Conservation (phyloP, 2,888 invertebrate genomes). For the Anaspis maculata region DNA sequence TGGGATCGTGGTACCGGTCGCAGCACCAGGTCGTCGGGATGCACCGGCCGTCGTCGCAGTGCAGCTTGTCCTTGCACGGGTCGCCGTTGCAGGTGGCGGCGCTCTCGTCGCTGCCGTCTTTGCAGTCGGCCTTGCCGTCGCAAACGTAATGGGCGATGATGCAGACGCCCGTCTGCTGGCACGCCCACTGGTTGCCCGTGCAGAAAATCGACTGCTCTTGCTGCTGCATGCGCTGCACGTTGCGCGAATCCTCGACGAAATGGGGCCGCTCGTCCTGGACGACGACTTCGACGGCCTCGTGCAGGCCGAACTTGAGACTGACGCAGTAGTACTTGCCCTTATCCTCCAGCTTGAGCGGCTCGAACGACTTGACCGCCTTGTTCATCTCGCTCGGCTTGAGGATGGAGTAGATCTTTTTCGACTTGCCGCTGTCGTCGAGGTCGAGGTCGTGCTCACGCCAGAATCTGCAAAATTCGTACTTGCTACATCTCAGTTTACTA, state of each 20-base stretch:
- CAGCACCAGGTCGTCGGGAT: slow-evolving; percentile 48
- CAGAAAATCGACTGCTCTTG: slow-evolving; percentile 28
- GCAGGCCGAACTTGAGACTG: slow-evolving; percentile 33
- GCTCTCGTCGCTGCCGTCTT: slow-evolving; percentile 46
- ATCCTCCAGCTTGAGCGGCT: slow-evolving; percentile 30
- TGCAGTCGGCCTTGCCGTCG: slow-evolving; percentile 47
- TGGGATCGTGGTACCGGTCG: slow-evolving; percentile 40
- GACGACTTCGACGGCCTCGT: slow-evolving; percentile 29
- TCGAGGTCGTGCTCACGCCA: slow-evolving; percentile 11
- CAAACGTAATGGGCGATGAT: slow-evolving; percentile 46
- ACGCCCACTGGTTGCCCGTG: slow-evolving; percentile 36
- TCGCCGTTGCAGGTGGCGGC: slow-evolving; percentile 36
- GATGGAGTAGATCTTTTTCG: slow-evolving; percentile 10
- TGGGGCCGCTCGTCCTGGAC: slow-evolving; percentile 25
- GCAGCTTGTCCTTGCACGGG: slow-evolving; percentile 43
- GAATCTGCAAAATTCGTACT: slow-evolving; percentile 9
- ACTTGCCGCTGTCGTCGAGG: slow-evolving; percentile 2
- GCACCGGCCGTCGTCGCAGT: slow-evolving; percentile 45
- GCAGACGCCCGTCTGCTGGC: slow-evolving; percentile 37
- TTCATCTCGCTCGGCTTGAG: slow-evolving; percentile 25
- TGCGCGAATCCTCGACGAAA: slow-evolving; percentile 16
- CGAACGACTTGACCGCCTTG: slow-evolving; percentile 31
- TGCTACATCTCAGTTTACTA: too few relatives aligned
- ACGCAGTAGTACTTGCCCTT: slow-evolving; percentile 35
- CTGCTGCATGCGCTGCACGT: slow-evolving; percentile 16